Conservation (phyloP, 2,888 invertebrate genomes). For the Bugulina stolonifera region DNA sequence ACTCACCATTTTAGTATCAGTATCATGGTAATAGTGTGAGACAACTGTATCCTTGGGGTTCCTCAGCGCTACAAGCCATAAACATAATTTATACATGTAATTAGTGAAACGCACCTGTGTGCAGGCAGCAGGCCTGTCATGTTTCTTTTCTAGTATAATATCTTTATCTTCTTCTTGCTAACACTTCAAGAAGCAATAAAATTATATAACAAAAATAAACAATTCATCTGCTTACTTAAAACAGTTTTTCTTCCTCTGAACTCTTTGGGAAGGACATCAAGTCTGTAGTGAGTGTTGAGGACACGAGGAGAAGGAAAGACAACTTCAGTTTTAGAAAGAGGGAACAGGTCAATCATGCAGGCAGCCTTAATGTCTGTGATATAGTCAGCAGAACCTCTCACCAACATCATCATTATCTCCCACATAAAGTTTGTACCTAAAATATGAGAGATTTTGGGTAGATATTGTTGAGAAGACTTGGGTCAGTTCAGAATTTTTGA, state of each 20-base stretch:
- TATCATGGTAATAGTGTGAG: not conserved
- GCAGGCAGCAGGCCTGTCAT: not conserved
- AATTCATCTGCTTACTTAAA: too few relatives aligned
- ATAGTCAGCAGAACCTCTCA: not conserved
- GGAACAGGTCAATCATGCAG: not conserved
- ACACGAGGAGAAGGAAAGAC: not conserved
- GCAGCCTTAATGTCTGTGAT: not conserved
- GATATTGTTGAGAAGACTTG: too few relatives aligned
- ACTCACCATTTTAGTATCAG: conserved; percentile 13
- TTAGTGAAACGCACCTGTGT: not conserved
- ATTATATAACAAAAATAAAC: too few relatives aligned
- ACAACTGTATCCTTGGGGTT: conserved; percentile 8
- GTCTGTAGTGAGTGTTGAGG: not conserved
- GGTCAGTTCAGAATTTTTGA: too few relatives aligned
- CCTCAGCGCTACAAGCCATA: not conserved
- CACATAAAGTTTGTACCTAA: not conserved
- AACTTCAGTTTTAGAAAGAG: not conserved
- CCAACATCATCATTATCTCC: not conserved
- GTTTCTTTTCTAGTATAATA: too few relatives aligned
- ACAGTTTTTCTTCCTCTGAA: not conserved
- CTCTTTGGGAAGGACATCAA: not conserved
- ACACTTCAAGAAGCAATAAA: too few relatives aligned
- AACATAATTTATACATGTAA: not conserved
- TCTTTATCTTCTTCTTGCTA: too few relatives aligned
- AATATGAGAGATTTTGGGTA: too few relatives aligned